A percentile compares a stretch with the other conserved stretches of the same genome.
Evolutionary conservation across 2,888 invertebrate genomes (phyloP).

Genomic region (Cacoxenus indagator): DNA sequence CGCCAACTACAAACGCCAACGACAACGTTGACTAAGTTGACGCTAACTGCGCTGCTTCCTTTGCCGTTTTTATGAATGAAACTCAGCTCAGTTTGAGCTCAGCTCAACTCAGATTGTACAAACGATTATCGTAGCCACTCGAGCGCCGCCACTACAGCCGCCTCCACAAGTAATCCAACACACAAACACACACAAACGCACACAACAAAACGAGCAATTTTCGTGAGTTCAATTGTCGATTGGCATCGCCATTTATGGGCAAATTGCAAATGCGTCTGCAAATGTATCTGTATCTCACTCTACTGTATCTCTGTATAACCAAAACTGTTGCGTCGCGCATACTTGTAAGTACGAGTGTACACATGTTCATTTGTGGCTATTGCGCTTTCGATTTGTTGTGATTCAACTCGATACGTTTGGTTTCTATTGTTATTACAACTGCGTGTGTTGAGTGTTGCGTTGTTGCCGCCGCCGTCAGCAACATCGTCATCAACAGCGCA

Average conservation of each 20-base stretch:
- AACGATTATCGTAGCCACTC: constrained; percentile 41
- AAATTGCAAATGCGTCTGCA: constrained; percentile 43
- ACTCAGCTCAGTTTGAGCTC: constrained; percentile 36
- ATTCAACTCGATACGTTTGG: constrained; percentile 48
- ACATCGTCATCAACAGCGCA: neutral
- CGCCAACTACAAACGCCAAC: constrained; percentile 34
- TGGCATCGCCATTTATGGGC: constrained; percentile 57
- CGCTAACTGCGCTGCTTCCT: constrained; percentile 43
- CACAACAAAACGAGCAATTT: neutral
- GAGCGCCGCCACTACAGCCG: constrained; percentile 42
- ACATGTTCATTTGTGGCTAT: neutral
- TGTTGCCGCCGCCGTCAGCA: neutral
- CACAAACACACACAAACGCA: neutral
- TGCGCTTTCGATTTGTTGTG: constrained; percentile 5
- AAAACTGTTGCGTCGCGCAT: neutral
- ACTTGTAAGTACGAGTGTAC: neutral
- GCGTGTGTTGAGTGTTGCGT: too few relatives aligned
- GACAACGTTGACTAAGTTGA: constrained; percentile 4
- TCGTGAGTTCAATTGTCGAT: constrained; percentile 37
- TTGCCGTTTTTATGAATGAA: constrained; percentile 61
- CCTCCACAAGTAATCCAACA: constrained; percentile 26
- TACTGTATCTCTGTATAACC: neutral
- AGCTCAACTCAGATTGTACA: constrained; percentile 27
- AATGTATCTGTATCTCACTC: constrained; percentile 29
- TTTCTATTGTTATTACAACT: constrained; percentile 46